These are phyloP conservation scores for Cremastinae sp. DNA, from an alignment of 2,888 invertebrate species.

Conservation along the genomic window DNA sequence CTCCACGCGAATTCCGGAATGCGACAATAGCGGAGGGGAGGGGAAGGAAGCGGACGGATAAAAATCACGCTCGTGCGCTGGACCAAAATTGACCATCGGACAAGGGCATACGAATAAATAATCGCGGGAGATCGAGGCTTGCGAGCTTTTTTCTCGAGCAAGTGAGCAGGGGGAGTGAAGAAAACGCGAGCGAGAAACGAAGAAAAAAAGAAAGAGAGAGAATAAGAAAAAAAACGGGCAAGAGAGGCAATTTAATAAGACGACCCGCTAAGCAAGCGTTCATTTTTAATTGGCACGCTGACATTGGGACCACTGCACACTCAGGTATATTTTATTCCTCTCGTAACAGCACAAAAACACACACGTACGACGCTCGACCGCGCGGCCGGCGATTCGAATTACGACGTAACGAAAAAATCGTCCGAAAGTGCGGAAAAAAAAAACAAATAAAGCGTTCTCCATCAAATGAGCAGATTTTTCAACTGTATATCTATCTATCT, in stretches of 20 bases:
- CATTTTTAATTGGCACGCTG: conserved; percentile 72
- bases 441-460: background rate
- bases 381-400: conserved; percentile 27
- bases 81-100: conserved; percentile 32
- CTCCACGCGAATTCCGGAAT: conserved; percentile 48
- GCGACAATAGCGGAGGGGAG: conserved; percentile 50
- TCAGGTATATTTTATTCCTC: conserved; percentile 49
- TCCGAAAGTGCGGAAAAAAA: conserved; percentile 1
- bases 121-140: conserved; percentile 23
- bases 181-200: conserved; percentile 3
- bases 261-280: conserved; percentile 66
- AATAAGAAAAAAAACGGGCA: conserved; percentile 9
- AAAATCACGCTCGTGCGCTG: conserved; percentile 10
- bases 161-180: conserved; percentile 26
- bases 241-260: conserved; percentile 64
- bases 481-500: no score
- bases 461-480: no score
- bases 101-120: conserved; percentile 10
- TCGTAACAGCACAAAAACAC: background rate
- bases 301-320: conserved; percentile 69
- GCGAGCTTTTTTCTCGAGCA: no score
- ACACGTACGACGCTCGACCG: background rate
- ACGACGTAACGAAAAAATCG: conserved; percentile 21
- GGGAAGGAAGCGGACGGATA: conserved; percentile 4
- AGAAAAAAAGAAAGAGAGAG: conserved; percentile 19